Conservation (phyloP, 2,888 invertebrate genomes). For the Agrotis exclamationis region DNA sequence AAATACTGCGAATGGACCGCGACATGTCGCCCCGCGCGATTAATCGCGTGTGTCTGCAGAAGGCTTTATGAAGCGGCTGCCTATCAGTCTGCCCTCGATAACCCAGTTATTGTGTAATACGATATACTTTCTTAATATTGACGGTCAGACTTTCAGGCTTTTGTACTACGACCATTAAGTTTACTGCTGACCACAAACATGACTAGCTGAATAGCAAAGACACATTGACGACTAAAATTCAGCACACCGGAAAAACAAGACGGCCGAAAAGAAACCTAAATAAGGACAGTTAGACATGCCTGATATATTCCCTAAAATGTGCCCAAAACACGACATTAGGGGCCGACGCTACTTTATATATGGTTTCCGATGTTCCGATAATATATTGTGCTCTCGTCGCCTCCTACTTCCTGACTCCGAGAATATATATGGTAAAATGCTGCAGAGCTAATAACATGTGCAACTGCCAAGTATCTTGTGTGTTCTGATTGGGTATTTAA, state of each 20-base stretch:
- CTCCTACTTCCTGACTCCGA: conserved; percentile 59
- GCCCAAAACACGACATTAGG: conserved; percentile 53
- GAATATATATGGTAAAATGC: conserved; percentile 48
- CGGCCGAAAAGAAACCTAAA: conserved; percentile 44
- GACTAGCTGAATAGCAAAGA: background rate
- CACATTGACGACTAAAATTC: conserved; percentile 18
- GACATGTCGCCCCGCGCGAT: too few relatives aligned
- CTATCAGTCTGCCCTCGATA: too few relatives aligned
- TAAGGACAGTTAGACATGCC: conserved; percentile 34
- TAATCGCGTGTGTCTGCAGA: too few relatives aligned
- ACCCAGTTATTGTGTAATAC: background rate
- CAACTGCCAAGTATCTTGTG: conserved; percentile 50
- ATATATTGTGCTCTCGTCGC: conserved; percentile 63
- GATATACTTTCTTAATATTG: background rate
- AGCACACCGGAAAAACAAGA: conserved; percentile 48
- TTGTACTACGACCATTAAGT: background rate
- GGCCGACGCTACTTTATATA: conserved; percentile 53
- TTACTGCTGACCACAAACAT: background rate
- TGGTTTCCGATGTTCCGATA: conserved; percentile 66
- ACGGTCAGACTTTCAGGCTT: background rate
- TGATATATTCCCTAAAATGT: conserved; percentile 58
- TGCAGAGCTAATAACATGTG: conserved; percentile 59
- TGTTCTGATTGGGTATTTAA: conserved; percentile 21
- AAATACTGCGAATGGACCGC: too few relatives aligned
- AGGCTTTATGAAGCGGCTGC: too few relatives aligned